These are phyloP conservation scores for Gracilinanus agilis DNA, from an alignment of 2,113 vertebrate species.

Conservation along the genomic window DNA sequence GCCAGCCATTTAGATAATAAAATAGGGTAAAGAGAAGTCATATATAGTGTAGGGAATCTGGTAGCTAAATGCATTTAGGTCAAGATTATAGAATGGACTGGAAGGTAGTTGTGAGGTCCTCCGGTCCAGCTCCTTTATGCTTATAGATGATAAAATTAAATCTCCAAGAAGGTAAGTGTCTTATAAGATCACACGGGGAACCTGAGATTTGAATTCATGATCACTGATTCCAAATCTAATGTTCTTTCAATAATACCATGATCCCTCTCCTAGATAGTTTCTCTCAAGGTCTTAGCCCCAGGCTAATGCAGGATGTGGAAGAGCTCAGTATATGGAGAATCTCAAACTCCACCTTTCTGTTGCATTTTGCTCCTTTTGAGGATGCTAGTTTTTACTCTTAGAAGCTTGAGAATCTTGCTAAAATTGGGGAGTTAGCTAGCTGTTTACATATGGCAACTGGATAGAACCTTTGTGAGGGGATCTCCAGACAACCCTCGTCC, in stretches of 20 bases:
- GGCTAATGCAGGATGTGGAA: not conserved
- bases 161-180: not conserved
- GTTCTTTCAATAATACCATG: not conserved
- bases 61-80: not conserved
- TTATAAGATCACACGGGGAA: not conserved
- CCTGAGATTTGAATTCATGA: not conserved
- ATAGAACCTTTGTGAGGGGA: not conserved
- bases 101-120: not conserved
- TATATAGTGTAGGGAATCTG: not conserved
- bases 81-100: not conserved
- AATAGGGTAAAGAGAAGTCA: not conserved
- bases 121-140: not conserved
- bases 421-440: not conserved
- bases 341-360: not conserved
- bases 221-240: not conserved
- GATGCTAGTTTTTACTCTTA: not conserved
- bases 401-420: not conserved
- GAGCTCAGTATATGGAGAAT: not conserved
- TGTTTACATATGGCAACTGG: fast-evolving
- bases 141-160: not conserved
- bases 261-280: fast-evolving
- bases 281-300: not conserved
- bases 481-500: not conserved
- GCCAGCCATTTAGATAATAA: not conserved
- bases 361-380: not conserved